These are phyloP conservation scores for Pycnomerus fuliginosus DNA, from an alignment of 2,888 invertebrate species.

Conservation along the genomic window DNA sequence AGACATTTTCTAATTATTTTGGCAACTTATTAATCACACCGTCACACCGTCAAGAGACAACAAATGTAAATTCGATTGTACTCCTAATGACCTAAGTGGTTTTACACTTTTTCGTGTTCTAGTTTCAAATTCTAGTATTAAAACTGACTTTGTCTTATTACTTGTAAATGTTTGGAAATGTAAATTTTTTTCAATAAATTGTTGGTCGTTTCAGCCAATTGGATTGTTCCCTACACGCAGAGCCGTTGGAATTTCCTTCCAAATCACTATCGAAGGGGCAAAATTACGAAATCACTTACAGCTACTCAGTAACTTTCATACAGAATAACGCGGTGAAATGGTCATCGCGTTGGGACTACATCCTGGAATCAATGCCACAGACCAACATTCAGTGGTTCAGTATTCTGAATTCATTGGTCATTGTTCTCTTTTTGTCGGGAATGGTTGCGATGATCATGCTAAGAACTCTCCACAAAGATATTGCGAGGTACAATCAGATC, in stretches of 20 bases:
- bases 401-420: conserved; percentile 95
- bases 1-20: too few species aligned
- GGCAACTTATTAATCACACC: too few species aligned
- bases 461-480: conserved; percentile 95
- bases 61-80: too few species aligned
- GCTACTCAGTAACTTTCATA: conserved; percentile 82
- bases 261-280: conserved; percentile 53
- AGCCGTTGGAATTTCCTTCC: conserved; percentile 71
- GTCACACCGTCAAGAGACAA: too few species aligned
- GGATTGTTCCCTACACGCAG: conserved; percentile 52
- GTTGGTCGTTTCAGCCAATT: conserved; percentile 51
- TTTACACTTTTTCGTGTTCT: too few species aligned
- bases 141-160: too few species aligned
- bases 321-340: conserved; percentile 86
- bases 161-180: neutral
- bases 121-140: too few species aligned
- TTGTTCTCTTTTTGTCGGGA: conserved; percentile 94
- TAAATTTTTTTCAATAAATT: conserved; percentile 1
- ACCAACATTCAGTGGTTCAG: conserved; percentile 99
- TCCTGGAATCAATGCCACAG: conserved; percentile 96
- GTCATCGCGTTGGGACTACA: conserved; percentile 99
- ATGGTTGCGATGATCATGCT: conserved; percentile 99
- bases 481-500: conserved; percentile 97
- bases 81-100: too few species aligned
- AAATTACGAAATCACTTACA: conserved; percentile 71